phyloP scores from a whole-genome alignment of 2,797 vertebrate species.

The Psittacula derbiana region DNA sequence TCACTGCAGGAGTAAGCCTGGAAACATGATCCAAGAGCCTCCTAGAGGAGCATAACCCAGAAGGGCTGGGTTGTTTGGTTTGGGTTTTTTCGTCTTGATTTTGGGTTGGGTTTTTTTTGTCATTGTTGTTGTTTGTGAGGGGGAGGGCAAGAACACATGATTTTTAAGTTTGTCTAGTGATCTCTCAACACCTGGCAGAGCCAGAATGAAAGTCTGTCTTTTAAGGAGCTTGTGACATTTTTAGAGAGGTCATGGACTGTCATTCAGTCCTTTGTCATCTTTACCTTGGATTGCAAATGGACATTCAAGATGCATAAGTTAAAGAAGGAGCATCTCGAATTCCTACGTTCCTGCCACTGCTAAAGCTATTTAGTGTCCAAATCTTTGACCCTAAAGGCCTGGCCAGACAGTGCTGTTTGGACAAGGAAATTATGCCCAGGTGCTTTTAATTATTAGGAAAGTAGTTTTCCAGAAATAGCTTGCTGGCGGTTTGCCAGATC shows the following conservation, averaged over 20 bases:
- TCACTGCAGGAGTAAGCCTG: neutral
- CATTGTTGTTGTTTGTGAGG: neutral
- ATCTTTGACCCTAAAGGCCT: neutral
- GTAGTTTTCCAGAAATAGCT: slow-evolving; percentile 29
- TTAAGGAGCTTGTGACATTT: neutral
- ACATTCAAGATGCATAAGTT: neutral
- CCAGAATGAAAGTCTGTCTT: neutral
- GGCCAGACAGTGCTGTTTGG: neutral
- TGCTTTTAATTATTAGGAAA: slow-evolving; percentile 17
- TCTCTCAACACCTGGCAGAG: neutral
- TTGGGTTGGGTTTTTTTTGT: neutral
- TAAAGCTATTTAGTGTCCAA: neutral
- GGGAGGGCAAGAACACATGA: neutral
- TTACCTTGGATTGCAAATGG: neutral
- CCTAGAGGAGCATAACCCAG: neutral
- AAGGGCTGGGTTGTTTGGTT: neutral
- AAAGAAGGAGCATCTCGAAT: neutral
- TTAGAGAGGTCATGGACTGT: neutral
- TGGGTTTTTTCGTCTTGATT: neutral
- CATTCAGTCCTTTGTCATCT: neutral
- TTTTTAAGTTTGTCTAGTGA: neutral
- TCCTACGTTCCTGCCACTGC: neutral
- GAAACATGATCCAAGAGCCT: neutral
- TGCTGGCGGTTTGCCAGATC: neutral
- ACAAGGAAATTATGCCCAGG: neutral